phyloP scores from a whole-genome alignment of 2,797 vertebrate genomes.

The Eulemur mongoz region DNA sequence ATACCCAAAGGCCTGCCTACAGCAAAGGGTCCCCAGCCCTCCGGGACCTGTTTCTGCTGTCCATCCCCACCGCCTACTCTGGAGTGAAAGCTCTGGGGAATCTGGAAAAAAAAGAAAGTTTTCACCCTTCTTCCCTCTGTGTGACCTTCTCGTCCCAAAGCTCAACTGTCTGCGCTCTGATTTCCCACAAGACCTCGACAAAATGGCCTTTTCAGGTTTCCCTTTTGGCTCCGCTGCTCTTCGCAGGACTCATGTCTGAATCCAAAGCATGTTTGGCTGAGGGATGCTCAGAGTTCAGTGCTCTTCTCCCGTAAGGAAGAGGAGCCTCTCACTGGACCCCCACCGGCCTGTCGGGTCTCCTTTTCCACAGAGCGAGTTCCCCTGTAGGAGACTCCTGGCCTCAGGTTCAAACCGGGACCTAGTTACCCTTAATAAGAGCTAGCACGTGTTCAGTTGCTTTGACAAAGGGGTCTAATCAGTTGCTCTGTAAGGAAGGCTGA shows the following conservation, averaged over 20 bases:
- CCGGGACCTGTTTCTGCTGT: too few species aligned
- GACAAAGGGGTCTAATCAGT: neutral
- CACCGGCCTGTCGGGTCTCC: neutral
- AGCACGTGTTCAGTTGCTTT: neutral
- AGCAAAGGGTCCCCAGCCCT: neutral
- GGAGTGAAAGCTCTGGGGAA: neutral
- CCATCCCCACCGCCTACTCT: neutral
- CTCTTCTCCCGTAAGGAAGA: neutral
- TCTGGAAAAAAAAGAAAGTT: neutral
- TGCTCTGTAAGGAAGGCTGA: neutral
- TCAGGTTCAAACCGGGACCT: neutral
- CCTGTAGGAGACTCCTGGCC: neutral
- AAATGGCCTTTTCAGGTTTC: neutral
- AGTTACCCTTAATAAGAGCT: neutral
- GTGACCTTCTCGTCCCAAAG: neutral
- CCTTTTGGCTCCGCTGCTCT: neutral
- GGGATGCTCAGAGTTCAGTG: neutral
- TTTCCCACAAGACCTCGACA: fast-evolving
- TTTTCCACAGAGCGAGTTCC: neutral
- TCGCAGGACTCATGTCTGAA: neutral
- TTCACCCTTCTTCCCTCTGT: neutral
- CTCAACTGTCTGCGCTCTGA: neutral
- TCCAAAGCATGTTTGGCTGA: neutral
- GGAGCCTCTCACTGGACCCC: neutral
- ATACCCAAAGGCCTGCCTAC: neutral